Percentiles rank a stretch among this genome's conserved stretches.
phyloP scores from a whole-genome alignment of 2,888 invertebrate species.

The Exephanes ischioxanthus region DNA sequence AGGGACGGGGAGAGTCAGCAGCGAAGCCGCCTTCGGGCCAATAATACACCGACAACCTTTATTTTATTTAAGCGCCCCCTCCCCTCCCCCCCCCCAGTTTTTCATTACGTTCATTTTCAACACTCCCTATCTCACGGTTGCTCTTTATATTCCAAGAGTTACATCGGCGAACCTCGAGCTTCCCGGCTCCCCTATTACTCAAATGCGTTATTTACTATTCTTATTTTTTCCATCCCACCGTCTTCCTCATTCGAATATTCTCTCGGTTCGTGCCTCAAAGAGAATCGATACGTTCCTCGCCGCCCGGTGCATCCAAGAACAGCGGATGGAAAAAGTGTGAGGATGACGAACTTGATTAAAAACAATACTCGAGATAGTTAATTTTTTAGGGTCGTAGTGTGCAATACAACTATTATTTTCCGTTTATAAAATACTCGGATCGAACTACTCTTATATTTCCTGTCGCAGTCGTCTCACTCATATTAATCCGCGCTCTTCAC shows the following conservation, averaged over 20 bases:
- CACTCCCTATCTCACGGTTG: slow-evolving; percentile 70
- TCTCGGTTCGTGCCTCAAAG: slow-evolving; percentile 62
- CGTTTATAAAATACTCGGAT: too few relatives aligned
- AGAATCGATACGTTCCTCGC: slow-evolving; percentile 65
- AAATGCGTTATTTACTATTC: slow-evolving; percentile 83
- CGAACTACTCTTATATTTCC: too few relatives aligned
- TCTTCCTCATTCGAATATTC: slow-evolving; percentile 67
- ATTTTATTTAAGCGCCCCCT: slow-evolving; percentile 83
- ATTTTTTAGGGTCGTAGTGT: too few relatives aligned
- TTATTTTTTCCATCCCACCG: slow-evolving; percentile 77
- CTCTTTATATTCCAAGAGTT: slow-evolving; percentile 68
- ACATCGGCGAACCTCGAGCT: slow-evolving; percentile 65
- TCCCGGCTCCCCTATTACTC: slow-evolving; percentile 71
- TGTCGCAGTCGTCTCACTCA: too few relatives aligned
- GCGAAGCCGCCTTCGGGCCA: slow-evolving; percentile 76
- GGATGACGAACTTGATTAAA: too few relatives aligned
- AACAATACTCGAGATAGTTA: too few relatives aligned
- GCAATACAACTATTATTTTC: too few relatives aligned
- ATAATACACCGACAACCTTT: slow-evolving; percentile 83
- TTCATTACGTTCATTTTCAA: slow-evolving; percentile 83
- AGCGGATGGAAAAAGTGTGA: slow-evolving; percentile 14
- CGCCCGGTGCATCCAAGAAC: slow-evolving; percentile 6
- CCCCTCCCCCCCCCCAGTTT: slow-evolving; percentile 77
- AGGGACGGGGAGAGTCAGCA: slow-evolving; percentile 64
- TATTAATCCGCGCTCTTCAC: too few relatives aligned